Evolutionary conservation across 2,888 invertebrate species (phyloP), one percentile per base, ranked within the genome.

Genomic region (Lepidochitona cinerea): DNA sequence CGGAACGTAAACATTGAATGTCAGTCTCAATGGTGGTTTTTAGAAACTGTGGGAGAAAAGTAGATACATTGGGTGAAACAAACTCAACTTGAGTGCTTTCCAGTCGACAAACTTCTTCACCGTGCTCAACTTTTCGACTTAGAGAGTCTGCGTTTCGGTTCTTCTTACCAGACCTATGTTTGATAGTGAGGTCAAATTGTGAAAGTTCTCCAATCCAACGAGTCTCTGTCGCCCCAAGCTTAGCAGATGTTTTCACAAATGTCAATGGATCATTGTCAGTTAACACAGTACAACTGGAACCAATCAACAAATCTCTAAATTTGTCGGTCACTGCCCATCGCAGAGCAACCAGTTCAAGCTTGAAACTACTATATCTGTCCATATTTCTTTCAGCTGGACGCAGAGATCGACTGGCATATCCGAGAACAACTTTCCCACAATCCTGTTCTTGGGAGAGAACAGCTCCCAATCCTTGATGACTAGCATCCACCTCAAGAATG

Each of bases 341-440:
- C 18, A 74, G 29, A 2, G 0, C 71, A 12, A 74, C 54, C 32
- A 71, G 35, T 32, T 76, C 68, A 23, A 75, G 5, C 52, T 74
- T 74, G 70, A 74, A 74, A 29, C 41, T 64, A 35, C 71, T 71
- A 36, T 75, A 76, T 36, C 67, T 67, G 9, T 68, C 26, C 14
- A 59, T 64, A 26, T 66, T 54, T 12, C 35, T 0, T 54, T 74
- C 76, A 37, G 29, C 3, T 1, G 12, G 14, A 4, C 66, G 26
- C 7, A 74, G 64, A 23, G 35, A 29, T 33, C 75, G 33, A 49
- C 75, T 75, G 7, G 73, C 70, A 67, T 75, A 75, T n/a, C 33
- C 18, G 1, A 75, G 49, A 23, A 77, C 72, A 32, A 33, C 54
- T 3, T 14, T 33, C 18, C 49, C 35, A 7, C 52, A 54, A 33